A percentile compares a stretch with the other conserved stretches of the same genome.
Evolutionary conservation across 2,888 invertebrate species (phyloP).

Genomic region (Drosophila anceps): DNA sequence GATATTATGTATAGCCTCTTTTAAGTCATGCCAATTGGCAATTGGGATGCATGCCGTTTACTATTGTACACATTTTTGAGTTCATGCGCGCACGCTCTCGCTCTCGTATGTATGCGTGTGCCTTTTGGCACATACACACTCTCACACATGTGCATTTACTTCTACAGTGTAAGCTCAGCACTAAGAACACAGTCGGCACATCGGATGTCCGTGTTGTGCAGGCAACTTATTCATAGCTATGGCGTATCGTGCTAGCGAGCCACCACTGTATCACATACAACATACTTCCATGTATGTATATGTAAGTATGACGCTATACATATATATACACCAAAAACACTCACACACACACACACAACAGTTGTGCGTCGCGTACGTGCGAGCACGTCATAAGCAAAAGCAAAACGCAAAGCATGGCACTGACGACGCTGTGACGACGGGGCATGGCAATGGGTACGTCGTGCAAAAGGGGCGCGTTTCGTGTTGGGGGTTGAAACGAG

Average conservation of each 20-base stretch:
- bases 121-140: conserved; percentile 24
- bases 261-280: conserved; percentile 26
- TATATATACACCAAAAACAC: conserved; percentile 13
- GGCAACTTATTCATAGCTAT: background rate
- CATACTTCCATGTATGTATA: conserved; percentile 3
- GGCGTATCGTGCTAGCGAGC: conserved; percentile 15
- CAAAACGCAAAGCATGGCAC: conserved; percentile 53
- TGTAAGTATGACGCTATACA: conserved; percentile 45
- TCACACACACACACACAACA: conserved; percentile 51
- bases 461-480: conserved; percentile 67
- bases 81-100: conserved; percentile 59
- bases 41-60: conserved; percentile 36
- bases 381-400: conserved; percentile 76
- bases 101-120: conserved; percentile 28
- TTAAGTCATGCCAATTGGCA: conserved; percentile 44
- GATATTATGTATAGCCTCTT: background rate
- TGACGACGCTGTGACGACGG: conserved; percentile 50
- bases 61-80: conserved; percentile 65
- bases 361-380: conserved; percentile 68
- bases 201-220: conserved; percentile 2
- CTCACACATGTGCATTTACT: conserved; percentile 16
- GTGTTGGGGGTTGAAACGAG: conserved; percentile 69
- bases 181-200: conserved; percentile 5
- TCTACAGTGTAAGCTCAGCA: conserved; percentile 43
- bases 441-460: conserved; percentile 39